These are phyloP conservation scores for Nematopogon swammerdamellus DNA, from an alignment of 2,888 invertebrate genomes.

Conservation along the genomic window DNA sequence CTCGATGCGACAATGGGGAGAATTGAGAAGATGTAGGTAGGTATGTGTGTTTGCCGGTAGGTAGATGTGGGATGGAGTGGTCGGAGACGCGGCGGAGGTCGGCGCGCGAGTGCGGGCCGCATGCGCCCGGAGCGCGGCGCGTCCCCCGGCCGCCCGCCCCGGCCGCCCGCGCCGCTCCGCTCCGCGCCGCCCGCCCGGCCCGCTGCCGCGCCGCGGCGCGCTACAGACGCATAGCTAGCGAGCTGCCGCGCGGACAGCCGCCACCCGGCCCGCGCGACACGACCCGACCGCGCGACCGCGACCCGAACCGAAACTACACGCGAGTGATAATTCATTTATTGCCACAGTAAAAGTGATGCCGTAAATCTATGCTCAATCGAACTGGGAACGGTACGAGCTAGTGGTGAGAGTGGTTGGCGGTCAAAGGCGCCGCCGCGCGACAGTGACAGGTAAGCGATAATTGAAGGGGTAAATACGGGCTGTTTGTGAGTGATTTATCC, in stretches of 20 bases:
- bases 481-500: slow-evolving; percentile 23
- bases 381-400: slow-evolving; percentile 32
- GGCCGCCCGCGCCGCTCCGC: slow-evolving; percentile 45
- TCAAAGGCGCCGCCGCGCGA: slow-evolving; percentile 24
- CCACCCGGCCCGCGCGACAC: slow-evolving; percentile 20
- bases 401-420: not conserved
- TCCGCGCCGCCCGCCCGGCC: slow-evolving; percentile 20
- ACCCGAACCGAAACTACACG: slow-evolving; percentile 19
- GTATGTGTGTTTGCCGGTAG: too few species aligned
- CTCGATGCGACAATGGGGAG: too few species aligned
- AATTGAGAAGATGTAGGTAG: not conserved
- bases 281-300: slow-evolving; percentile 31
- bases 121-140: slow-evolving; percentile 20
- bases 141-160: slow-evolving; percentile 19
- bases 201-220: slow-evolving; percentile 17
- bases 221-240: slow-evolving; percentile 12
- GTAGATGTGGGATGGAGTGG: not conserved
- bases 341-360: slow-evolving; percentile 52
- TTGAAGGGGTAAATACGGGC: slow-evolving; percentile 40
- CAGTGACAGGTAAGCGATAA: slow-evolving; percentile 55
- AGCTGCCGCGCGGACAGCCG: slow-evolving; percentile 36
- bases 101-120: slow-evolving; percentile 5
- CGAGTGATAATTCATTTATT: slow-evolving; percentile 42
- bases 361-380: slow-evolving; percentile 52
- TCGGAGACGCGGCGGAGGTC: not conserved